A percentile compares a stretch with the other conserved stretches of the same genome.
These are phyloP conservation scores for Anomalospiza imberbis DNA, from an alignment of 2,797 vertebrate species.

Conservation along the genomic window DNA sequence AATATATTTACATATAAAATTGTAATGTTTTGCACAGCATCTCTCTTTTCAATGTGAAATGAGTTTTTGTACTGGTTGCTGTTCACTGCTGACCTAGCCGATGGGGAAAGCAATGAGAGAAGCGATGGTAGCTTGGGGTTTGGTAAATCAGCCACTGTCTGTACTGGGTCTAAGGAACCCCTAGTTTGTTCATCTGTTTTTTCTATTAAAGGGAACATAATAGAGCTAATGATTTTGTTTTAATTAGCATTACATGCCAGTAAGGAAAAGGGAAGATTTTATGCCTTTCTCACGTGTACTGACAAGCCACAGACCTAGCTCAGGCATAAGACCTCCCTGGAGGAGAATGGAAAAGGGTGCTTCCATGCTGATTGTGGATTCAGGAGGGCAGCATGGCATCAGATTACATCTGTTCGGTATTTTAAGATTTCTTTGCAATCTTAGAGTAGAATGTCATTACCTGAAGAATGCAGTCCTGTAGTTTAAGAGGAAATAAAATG, in stretches of 20 bases:
- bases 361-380: neutral
- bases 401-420: neutral
- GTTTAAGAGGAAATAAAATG: neutral
- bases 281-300: neutral
- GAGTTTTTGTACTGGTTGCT: neutral
- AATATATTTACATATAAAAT: neutral
- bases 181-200: neutral
- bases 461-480: neutral
- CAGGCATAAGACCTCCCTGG: neutral
- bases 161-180: neutral
- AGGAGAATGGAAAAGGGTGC: neutral
- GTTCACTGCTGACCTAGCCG: neutral
- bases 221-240: neutral
- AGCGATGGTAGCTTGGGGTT: neutral
- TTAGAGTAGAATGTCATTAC: neutral
- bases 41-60: neutral
- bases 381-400: neutral
- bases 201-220: neutral
- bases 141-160: neutral
- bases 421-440: slow-evolving; percentile 19
- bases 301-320: neutral
- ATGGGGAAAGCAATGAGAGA: neutral
- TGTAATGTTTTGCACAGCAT: neutral
- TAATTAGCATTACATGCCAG: neutral
- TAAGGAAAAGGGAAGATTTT: neutral